Conservation (phyloP, 2,113 vertebrate species). For the Sigmodon hispidus region DNA sequence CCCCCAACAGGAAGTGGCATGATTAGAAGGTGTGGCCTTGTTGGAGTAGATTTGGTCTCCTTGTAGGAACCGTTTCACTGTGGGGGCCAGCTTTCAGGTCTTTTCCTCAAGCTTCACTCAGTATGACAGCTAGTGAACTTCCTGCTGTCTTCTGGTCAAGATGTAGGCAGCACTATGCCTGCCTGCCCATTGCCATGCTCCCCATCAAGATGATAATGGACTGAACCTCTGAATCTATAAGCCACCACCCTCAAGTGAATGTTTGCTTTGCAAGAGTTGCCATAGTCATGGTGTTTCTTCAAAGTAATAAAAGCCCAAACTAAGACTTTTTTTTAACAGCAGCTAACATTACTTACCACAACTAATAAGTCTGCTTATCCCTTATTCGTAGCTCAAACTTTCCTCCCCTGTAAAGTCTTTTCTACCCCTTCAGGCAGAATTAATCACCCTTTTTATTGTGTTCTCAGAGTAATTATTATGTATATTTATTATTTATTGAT, state of each 20-base stretch:
- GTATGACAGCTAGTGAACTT: background rate
- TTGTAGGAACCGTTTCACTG: background rate
- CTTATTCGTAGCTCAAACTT: conserved; percentile 59
- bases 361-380: conserved; percentile 27
- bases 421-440: conserved; percentile 31
- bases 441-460: conserved; percentile 50
- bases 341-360: conserved; percentile 17
- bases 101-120: background rate
- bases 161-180: background rate
- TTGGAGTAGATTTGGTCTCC: background rate
- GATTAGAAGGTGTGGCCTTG: background rate
- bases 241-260: background rate
- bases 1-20: background rate
- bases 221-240: background rate
- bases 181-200: background rate
- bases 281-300: background rate
- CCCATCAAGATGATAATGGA: background rate
- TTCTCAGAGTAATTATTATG: conserved; percentile 48
- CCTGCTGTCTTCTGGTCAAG: background rate
- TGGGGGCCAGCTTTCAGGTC: background rate
- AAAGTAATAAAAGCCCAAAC: background rate
- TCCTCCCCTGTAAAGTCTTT: conserved; percentile 20
- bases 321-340: background rate
- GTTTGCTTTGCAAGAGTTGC: background rate
- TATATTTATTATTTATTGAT: conserved; percentile 64